These are phyloP conservation scores for Hypotaenidia okinawae DNA, from an alignment of 2,797 vertebrate genomes.

Conservation along the genomic window DNA sequence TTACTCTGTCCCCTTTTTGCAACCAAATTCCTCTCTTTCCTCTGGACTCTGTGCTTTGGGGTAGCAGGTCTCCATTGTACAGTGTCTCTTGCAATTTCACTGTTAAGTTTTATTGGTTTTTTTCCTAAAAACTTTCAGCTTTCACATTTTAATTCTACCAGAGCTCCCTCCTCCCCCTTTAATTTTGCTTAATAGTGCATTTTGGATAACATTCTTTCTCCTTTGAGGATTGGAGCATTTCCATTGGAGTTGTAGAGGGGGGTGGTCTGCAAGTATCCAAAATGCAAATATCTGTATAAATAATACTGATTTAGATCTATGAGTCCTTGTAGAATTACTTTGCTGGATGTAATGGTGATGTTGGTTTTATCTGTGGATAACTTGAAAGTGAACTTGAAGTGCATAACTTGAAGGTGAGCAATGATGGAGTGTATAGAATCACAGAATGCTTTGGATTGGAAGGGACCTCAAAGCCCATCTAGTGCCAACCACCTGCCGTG, in stretches of 20 bases:
- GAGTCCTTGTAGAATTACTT: not conserved
- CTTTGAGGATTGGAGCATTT: not conserved
- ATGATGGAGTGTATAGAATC: too few relatives aligned
- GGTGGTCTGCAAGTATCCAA: not conserved
- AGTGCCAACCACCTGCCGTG: too few relatives aligned
- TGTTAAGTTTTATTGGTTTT: not conserved
- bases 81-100: not conserved
- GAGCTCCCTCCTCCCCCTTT: not conserved
- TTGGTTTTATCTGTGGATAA: fast-evolving
- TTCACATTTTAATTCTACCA: not conserved
- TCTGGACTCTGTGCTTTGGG: not conserved
- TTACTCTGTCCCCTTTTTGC: not conserved
- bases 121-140: not conserved
- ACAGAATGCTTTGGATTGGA: too few relatives aligned
- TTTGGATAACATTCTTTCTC: not conserved
- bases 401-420: not conserved
- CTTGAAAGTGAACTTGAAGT: not conserved
- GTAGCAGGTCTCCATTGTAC: not conserved
- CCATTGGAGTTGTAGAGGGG: too few relatives aligned
- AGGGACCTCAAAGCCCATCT: too few relatives aligned
- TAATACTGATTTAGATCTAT: not conserved
- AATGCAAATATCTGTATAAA: not conserved
- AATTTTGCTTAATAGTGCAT: not conserved
- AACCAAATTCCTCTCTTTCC: not conserved
- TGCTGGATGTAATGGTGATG: not conserved